Evolutionary conservation across 2,797 vertebrate genomes (phyloP).

Genomic region (Labroides dimidiatus): DNA sequence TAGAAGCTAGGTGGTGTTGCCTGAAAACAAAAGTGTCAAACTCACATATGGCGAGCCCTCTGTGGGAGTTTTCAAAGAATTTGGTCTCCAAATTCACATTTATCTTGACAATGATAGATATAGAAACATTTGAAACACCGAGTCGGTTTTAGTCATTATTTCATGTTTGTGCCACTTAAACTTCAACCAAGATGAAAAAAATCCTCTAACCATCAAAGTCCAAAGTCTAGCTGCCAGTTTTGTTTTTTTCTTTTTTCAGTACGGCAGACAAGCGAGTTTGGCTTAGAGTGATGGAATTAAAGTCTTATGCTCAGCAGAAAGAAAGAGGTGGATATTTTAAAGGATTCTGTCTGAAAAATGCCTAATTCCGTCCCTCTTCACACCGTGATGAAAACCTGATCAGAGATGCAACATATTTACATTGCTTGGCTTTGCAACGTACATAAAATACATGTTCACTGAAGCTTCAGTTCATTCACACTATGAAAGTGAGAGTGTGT

Average conservation of each 20-base stretch:
- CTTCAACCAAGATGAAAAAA: too few relatives aligned
- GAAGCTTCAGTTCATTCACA: conserved; percentile 39
- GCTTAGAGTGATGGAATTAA: background rate
- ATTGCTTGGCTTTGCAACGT: conserved; percentile 55
- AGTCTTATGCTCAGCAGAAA: conserved; percentile 7
- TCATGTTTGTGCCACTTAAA: too few relatives aligned
- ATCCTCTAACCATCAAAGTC: too few relatives aligned
- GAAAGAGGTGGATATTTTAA: conserved; percentile 37
- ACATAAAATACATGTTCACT: conserved; percentile 37
- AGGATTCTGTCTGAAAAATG: conserved; percentile 41
- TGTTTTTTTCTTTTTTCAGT: conserved; percentile 26
- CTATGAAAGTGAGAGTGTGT: conserved; percentile 6
- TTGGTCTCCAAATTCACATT: too few relatives aligned
- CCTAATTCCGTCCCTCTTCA: background rate
- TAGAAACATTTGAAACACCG: too few relatives aligned
- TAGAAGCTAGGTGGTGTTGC: background rate
- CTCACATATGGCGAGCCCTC: too few relatives aligned
- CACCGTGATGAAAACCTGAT: conserved; percentile 38
- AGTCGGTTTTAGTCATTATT: too few relatives aligned
- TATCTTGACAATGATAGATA: too few relatives aligned
- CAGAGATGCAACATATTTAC: conserved; percentile 56
- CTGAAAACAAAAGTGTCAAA: too few relatives aligned
- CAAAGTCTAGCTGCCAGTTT: conserved; percentile 11
- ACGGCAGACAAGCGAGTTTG: conserved; percentile 25
- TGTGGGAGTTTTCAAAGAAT: too few relatives aligned